Evolutionary conservation across 2,888 invertebrate species (phyloP), one percentile per base, ranked within the genome.

Genomic region (Lithophane leautieri): DNA sequence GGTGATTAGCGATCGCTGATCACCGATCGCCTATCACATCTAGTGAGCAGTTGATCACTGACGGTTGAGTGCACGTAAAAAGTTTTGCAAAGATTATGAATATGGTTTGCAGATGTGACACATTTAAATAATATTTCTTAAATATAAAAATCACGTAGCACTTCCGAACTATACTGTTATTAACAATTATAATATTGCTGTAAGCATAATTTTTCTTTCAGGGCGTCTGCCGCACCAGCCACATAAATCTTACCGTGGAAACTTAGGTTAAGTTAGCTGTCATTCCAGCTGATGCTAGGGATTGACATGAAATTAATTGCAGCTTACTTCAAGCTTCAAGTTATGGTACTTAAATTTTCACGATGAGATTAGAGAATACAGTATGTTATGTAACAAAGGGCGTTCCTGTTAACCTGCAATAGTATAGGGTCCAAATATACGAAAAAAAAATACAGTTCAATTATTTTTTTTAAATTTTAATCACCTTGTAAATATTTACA

Each of bases 1-100:
- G 86, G 93, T 95, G 95, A 95, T 96, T 95, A 95, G 95, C 93
- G 91, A 94, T 94, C 92, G 90, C 91, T 92, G 94, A 95, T 95
- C 94, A 93, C 92, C 90, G 90, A 92, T 92, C 91, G 90, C 89
- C 93, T 94, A 95, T 95, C 95, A 92, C 94, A 92, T 91, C 90
- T 89, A 89, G 92, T 91, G 92, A 94, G 93, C 92, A 91, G 91
- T 91, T 93, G 93, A 94, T 94, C 94, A 93, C 90, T 92, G 92
- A 90, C 89, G 91, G 89, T 84, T 89, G 90, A 94, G 93, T 91
- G 92, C 90, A 88, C 88, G 92, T 90, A 91, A 94, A 93, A 94
- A 93, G 90, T 86, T 87, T 71, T 62, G 19, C 92, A 93, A 73
- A 93, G 95, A 94, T 74, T 90, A 86, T 56, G 19, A 4, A 22